A percentile compares a stretch with the other conserved stretches of the same genome.
Conservation (phyloP, 2,113 vertebrate species). For the Syrmaticus mikado region DNA sequence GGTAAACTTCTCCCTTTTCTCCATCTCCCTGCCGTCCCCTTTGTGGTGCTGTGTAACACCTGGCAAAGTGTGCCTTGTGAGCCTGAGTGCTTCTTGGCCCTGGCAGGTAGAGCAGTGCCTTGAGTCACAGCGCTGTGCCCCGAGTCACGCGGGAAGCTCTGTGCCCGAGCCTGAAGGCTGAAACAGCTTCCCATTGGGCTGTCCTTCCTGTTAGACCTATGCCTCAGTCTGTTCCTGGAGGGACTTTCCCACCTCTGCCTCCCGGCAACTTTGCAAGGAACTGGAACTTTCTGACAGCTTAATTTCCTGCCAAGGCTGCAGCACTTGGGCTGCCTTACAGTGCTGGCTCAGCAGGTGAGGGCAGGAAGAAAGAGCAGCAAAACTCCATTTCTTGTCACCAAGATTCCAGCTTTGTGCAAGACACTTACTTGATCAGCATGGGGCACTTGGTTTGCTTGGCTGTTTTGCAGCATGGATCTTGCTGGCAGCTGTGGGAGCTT, state of each 20-base stretch:
- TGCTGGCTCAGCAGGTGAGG: not conserved
- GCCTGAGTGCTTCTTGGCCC: not conserved
- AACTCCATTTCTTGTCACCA: constrained; percentile 1
- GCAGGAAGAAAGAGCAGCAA: not conserved
- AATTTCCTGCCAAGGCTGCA: constrained; percentile 1
- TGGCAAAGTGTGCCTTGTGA: not conserved
- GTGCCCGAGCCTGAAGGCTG: not conserved
- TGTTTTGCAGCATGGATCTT: not conserved
- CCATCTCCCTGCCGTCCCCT: not conserved
- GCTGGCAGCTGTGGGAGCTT: fast-evolving
- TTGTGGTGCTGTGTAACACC: not conserved
- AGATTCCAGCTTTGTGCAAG: not conserved
- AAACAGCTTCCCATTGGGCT: not conserved
- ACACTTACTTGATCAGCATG: not conserved
- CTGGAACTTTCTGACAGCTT: not conserved
- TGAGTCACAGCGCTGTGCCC: not conserved
- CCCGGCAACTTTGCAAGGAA: not conserved
- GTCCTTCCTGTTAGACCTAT: not conserved
- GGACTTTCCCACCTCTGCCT: not conserved
- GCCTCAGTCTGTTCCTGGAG: not conserved
- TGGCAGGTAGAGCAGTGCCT: not conserved
- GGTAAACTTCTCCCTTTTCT: not conserved
- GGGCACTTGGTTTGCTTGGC: not conserved
- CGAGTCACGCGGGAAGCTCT: not conserved
- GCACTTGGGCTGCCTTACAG: not conserved